These are phyloP conservation scores for Platichthys flesus DNA, from an alignment of 2,113 vertebrate species.

Conservation along the genomic window DNA sequence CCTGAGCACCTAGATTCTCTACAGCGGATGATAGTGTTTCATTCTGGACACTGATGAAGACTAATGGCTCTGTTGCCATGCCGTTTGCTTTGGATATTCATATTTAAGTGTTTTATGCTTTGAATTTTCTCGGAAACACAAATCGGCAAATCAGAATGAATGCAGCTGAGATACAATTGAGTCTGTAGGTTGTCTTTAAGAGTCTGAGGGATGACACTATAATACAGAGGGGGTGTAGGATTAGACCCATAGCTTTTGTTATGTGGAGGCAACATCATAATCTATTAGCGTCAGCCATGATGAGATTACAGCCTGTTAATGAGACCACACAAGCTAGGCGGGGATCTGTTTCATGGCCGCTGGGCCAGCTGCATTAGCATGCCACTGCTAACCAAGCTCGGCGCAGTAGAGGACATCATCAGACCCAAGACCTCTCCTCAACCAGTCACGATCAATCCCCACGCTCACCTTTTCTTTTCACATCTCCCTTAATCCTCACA, in stretches of 20 bases:
- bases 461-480: neutral
- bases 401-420: neutral
- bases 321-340: constrained; percentile 35
- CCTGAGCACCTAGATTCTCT: neutral
- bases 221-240: constrained; percentile 26
- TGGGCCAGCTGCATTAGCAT: constrained; percentile 19
- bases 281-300: constrained; percentile 58
- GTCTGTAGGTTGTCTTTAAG: constrained; percentile 1
- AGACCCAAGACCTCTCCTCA: neutral
- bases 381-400: constrained; percentile 10
- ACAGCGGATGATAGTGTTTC: neutral
- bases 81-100: neutral
- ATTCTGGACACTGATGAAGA: neutral
- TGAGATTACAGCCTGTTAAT: constrained; percentile 59
- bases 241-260: constrained; percentile 36
- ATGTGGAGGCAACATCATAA: constrained; percentile 33
- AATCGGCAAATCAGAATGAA: neutral
- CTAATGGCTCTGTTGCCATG: neutral
- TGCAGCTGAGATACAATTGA: neutral
- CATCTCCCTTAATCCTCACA: constrained; percentile 10
- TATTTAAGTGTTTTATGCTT: neutral
- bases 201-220: constrained; percentile 3
- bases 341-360: constrained; percentile 20
- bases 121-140: neutral
- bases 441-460: constrained; percentile 2